Evolutionary conservation across 2,888 invertebrate species (phyloP).

Genomic region (Mythimna albipuncta): DNA sequence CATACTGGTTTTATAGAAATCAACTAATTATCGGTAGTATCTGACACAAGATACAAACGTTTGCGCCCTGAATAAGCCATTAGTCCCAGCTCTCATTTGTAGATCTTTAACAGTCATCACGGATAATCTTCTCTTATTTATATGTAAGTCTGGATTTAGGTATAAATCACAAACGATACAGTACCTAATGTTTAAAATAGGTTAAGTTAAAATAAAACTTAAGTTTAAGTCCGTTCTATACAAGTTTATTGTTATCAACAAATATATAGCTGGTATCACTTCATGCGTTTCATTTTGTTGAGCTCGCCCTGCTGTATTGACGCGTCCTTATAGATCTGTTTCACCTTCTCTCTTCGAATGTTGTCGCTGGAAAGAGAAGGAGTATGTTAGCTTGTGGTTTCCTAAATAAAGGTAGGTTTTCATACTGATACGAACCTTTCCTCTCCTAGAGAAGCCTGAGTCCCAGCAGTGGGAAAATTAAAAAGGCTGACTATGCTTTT

Average conservation of each 20-base stretch:
- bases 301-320: constrained; percentile 96
- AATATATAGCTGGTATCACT: constrained; percentile 74
- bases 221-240: constrained; percentile 5
- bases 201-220: constrained; percentile 11
- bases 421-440: not conserved
- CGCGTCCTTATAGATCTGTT: constrained; percentile 95
- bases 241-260: constrained; percentile 35
- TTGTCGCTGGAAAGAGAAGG: constrained; percentile 92
- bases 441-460: too few species aligned
- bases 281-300: constrained; percentile 92
- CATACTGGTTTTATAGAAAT: too few species aligned
- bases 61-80: too few species aligned
- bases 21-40: too few species aligned
- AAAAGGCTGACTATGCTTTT: too few species aligned
- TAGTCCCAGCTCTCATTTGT: too few species aligned
- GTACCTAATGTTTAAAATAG: constrained; percentile 10
- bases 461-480: too few species aligned
- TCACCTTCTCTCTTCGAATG: constrained; percentile 95
- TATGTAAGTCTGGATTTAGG: too few species aligned
- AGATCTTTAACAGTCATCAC: too few species aligned
- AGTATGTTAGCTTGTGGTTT: not conserved
- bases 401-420: not conserved
- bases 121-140: too few species aligned
- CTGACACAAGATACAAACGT: too few species aligned
- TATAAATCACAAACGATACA: not conserved